Evolutionary conservation across 2,888 invertebrate species (phyloP).

Genomic region (Atethmia centrago): DNA sequence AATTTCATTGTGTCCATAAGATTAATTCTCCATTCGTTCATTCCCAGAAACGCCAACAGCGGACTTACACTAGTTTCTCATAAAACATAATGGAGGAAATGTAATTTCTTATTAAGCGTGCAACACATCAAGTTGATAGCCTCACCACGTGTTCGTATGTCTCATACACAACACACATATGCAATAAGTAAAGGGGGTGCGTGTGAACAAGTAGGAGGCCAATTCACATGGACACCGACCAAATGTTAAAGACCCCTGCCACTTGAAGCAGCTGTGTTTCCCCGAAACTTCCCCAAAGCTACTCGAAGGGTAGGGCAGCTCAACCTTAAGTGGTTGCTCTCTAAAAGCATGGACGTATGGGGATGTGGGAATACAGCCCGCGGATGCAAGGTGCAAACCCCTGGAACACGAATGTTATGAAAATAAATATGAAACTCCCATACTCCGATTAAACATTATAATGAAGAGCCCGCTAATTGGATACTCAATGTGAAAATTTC

Average conservation of each 20-base stretch:
- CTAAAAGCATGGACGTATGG: conserved; percentile 76
- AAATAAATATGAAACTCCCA: conserved; percentile 53
- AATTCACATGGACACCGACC: conserved; percentile 79
- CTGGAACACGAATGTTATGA: conserved; percentile 57
- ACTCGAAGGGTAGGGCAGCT: conserved; percentile 66
- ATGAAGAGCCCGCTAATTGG: conserved; percentile 51
- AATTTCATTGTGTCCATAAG: conserved; percentile 18
- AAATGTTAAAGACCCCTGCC: conserved; percentile 67
- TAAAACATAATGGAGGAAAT: conserved; percentile 45
- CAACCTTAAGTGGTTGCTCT: conserved; percentile 69
- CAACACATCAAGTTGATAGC: conserved; percentile 53
- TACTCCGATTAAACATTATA: conserved; percentile 22
- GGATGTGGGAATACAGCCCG: conserved; percentile 78
- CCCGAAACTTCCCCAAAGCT: conserved; percentile 60
- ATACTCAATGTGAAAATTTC: conserved; percentile 26
- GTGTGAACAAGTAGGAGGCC: conserved; percentile 80
- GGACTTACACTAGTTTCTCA: conserved; percentile 35
- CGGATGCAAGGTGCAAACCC: conserved; percentile 77
- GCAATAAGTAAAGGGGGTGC: conserved; percentile 69
- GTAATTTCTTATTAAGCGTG: conserved; percentile 54
- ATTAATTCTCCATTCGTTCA: conserved; percentile 15
- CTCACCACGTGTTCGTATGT: conserved; percentile 58
- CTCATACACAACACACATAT: conserved; percentile 47
- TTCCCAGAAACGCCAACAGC: conserved; percentile 15
- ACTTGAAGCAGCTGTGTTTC: conserved; percentile 66